Evolutionary conservation across 2,113 vertebrate species (phyloP).

Genomic region (Alectura lathami): DNA sequence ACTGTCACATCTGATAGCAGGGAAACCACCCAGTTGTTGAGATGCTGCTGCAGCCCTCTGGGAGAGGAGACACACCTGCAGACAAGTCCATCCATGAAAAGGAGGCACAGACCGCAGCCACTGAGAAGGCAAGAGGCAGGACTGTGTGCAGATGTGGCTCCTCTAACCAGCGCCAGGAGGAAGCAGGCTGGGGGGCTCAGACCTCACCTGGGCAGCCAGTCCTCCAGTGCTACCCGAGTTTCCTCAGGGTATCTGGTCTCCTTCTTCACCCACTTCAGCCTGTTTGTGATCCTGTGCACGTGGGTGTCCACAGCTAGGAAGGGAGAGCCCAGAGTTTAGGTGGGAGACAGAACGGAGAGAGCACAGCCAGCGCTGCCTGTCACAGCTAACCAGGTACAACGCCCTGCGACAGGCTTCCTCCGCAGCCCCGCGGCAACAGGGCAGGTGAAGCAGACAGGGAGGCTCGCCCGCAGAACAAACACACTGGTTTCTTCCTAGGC

Average conservation of each 20-base stretch:
- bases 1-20: background rate
- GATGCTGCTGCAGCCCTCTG: background rate
- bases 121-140: background rate
- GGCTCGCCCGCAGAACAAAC: background rate
- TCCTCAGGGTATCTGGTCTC: slow-evolving; percentile 84
- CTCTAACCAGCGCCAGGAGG: background rate
- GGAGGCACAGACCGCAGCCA: background rate
- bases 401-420: background rate
- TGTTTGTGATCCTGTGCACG: slow-evolving; percentile 91
- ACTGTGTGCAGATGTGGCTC: rapidly evolving
- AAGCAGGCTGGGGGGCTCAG: background rate
- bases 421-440: background rate
- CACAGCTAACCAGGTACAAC: background rate
- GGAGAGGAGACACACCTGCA: background rate
- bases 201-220: slow-evolving; percentile 91
- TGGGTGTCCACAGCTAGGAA: slow-evolving; percentile 94
- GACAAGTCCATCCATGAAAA: background rate
- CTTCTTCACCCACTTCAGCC: slow-evolving; percentile 87
- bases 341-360: background rate
- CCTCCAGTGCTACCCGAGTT: slow-evolving; percentile 86
- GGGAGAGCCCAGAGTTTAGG: slow-evolving; percentile 41
- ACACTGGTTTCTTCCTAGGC: background rate
- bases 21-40: background rate
- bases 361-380: background rate
- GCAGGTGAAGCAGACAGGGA: background rate